A percentile compares a stretch with the other conserved stretches of the same genome.
Conservation (phyloP, 2,888 invertebrate species). For the Deilephila porcellus region DNA sequence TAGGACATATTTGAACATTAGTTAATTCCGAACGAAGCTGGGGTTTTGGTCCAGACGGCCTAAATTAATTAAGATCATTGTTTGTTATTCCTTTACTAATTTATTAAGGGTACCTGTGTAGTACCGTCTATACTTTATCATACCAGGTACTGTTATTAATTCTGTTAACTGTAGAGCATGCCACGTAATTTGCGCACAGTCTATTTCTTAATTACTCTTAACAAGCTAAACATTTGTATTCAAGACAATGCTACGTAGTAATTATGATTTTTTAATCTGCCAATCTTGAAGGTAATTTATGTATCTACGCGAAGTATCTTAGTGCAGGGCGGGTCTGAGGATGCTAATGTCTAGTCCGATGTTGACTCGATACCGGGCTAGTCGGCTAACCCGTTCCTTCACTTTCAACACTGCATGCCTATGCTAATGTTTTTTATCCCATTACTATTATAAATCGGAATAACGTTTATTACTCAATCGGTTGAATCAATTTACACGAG, state of each 20-base stretch:
- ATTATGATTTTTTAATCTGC: conserved; percentile 2
- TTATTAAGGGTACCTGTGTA: too few species aligned
- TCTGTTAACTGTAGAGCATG: too few species aligned
- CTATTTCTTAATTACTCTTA: background rate
- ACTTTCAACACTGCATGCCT: conserved; percentile 10
- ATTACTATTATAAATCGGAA: conserved; percentile 10
- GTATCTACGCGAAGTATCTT: background rate
- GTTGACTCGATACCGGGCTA: background rate
- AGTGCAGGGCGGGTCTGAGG: background rate
- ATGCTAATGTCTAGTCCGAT: background rate
- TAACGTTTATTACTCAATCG: conserved; percentile 9
- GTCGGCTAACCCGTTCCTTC: background rate
- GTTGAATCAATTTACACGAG: conserved; percentile 16
- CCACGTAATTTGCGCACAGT: background rate
- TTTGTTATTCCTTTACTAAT: too few species aligned
- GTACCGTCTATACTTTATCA: too few species aligned
- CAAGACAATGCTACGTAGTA: background rate
- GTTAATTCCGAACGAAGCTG: too few species aligned
- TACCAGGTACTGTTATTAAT: too few species aligned
- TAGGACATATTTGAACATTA: too few species aligned
- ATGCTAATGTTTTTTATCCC: conserved; percentile 15
- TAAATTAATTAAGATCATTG: too few species aligned
- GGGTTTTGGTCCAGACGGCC: too few species aligned
- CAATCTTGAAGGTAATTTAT: background rate
- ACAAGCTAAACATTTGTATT: background rate